Evolutionary conservation across 1,140 invertebrate species (phyloP).

Genomic region (Ips nitidus): DNA sequence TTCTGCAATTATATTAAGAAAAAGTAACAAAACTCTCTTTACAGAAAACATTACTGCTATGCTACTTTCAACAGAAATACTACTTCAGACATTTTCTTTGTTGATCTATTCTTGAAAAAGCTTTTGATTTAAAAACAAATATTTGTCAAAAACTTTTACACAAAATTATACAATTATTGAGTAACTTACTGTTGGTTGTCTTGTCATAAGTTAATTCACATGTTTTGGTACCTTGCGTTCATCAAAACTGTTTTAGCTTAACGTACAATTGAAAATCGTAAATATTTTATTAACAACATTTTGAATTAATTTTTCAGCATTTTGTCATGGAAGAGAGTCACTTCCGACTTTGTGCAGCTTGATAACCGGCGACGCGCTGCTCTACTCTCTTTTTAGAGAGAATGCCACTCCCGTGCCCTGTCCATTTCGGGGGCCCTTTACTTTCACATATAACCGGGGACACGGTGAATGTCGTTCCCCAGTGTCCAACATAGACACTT

Average conservation of each 20-base stretch:
- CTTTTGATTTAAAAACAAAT: too few species aligned
- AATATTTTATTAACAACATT: neutral
- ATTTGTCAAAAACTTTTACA: too few species aligned
- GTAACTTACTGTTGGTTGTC: too few species aligned
- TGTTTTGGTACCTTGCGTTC: too few species aligned
- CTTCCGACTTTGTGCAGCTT: constrained; percentile 77
- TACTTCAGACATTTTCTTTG: neutral
- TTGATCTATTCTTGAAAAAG: neutral
- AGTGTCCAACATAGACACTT: constrained; percentile 83
- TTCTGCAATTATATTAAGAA: too few species aligned
- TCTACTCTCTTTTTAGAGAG: constrained; percentile 86
- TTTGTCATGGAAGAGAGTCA: constrained; percentile 73
- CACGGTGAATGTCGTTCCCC: constrained; percentile 82
- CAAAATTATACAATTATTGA: too few species aligned
- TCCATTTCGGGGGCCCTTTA: constrained; percentile 77
- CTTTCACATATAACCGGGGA: constrained; percentile 83
- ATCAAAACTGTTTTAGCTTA: too few species aligned
- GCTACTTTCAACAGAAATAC: neutral
- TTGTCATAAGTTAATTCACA: too few species aligned
- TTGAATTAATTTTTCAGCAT: constrained; percentile 62
- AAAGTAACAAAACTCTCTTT: too few species aligned
- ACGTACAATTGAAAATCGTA: neutral
- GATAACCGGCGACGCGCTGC: constrained; percentile 83
- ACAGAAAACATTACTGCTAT: neutral
- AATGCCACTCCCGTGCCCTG: constrained; percentile 73